Evolutionary conservation across 2,888 invertebrate genomes (phyloP), one percentile per base, ranked within the genome.

Genomic region (Choristoneura rosaceana): DNA sequence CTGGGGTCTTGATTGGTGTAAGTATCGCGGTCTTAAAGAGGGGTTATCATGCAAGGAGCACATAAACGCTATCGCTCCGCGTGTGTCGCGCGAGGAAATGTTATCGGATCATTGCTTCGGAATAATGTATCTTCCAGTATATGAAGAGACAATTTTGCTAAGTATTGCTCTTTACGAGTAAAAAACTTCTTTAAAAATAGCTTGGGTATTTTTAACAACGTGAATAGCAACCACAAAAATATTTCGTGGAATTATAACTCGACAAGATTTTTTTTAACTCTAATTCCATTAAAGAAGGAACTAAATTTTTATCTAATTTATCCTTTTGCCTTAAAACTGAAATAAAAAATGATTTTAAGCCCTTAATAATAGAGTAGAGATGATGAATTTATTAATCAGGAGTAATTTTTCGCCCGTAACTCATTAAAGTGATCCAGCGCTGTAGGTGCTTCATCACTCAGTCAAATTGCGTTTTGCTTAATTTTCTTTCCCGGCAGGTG

Each of bases 401-500:
- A 87, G 84, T 88, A 88, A 91, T 92, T 91, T 92, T 92, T 90
- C 91, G 88, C 88, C 83, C 84, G 91, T 85, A 87, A 88, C 88
- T 92, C 92, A 93, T 94, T 93, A 93, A 92, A 92, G 88, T 90
- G 90, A 93, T 93, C 90, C 90, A 88, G 80, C 79, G 82, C 88
- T 84, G 84, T 86, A 85, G 91, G 91, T 92, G 90, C 93, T 92
- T 91, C 90, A 93, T 93, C 93, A 93, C 91, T 94, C 93, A 93
- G 92, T 93, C 93, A 93, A 93, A 93, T 93, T 93, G 91, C 92
- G 92, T 93, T 93, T 90, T 92, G 89, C 93, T 93, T 94, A 93
- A 94, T 94, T 93, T 94, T 93, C 93, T 93, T 93, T 93, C 87
- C 88, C 88, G 87, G 90, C 94, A 93, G 94, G 93, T 94, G 94